phyloP scores from a whole-genome alignment of 2,113 vertebrate genomes.

The Melanerpes aurifrons region DNA sequence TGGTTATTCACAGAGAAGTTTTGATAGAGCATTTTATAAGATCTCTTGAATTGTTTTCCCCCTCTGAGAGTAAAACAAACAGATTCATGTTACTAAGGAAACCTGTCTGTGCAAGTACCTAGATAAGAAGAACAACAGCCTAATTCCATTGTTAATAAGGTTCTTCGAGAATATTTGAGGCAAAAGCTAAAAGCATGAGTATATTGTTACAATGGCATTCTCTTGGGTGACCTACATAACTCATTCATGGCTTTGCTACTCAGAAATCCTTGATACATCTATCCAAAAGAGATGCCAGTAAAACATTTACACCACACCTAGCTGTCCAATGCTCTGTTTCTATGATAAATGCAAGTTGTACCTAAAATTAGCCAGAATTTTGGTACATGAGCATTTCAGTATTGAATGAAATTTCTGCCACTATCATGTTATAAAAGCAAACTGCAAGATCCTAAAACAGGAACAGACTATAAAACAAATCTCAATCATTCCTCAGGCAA shows the following conservation, averaged over 20 bases:
- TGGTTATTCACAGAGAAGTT: neutral
- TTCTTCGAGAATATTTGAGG: neutral
- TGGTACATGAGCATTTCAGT: neutral
- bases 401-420: neutral
- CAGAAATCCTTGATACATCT: neutral
- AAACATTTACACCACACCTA: neutral
- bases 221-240: neutral
- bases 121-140: neutral
- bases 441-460: neutral
- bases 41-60: neutral
- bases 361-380: neutral
- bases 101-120: neutral
- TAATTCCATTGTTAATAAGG: conserved; percentile 5
- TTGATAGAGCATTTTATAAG: neutral
- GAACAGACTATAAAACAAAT: neutral
- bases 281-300: neutral
- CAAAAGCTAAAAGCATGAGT: neutral
- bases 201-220: neutral
- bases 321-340: neutral
- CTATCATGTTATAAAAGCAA: neutral
- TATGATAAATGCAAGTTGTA: neutral
- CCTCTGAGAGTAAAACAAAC: neutral
- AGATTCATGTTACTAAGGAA: conserved; percentile 13
- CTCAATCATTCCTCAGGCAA: neutral
- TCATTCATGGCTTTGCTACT: neutral